Base-by-base conservation (phyloP, 2,888 invertebrate species). In the Petrolisthes manimaculis region DNA sequence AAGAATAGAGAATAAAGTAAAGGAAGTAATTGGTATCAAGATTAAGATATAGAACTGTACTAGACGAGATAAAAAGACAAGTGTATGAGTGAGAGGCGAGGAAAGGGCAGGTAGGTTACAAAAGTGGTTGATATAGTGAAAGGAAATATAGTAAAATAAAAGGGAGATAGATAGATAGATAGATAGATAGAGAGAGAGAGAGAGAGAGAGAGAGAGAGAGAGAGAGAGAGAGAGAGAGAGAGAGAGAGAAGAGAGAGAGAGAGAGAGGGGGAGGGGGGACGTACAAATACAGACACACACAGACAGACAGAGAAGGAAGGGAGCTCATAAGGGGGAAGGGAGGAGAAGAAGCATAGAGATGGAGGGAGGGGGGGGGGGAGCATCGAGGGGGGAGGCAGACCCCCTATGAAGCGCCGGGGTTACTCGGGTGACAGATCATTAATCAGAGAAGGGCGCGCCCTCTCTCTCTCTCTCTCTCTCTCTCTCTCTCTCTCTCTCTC, bases 351-450 rank as follows among this genome's bases (percentile, higher is more conserved):
- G 61, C n/a, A 56, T 14, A 51, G 14, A 61, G 8, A 37, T 14
- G 8, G 61, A 71, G 21, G 71, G 54, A 0, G 83, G 53, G 53
- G 67, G 77, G 77, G 61, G 5, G 21, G 56, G 80, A 81, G 78
- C 79, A 79, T 56, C 74, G 74, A 55, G 75, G 75, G 81, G 78
- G 83, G 8, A 83, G 83, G 83, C 24, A 51, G 83, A 87, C 83
- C 87, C 83, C 87, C 83, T 54, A 24, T 14, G 83, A 78, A 61
- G 83, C 69, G 74, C 24, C 79, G 69, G 87, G 87, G 83, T 83
- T 87, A 83, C 87, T 69, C 69, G 83, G 87, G 87, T 79, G 87
- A 83, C 87, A 87, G 80, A 74, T 79, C 83, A 87, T 87, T 87
- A 87, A 87, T 87, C 87, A 87, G 87, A 53, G n/a, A 18, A 53